phyloP scores from a whole-genome alignment of 2,888 invertebrate species.

The Acanthopleura granulata region DNA sequence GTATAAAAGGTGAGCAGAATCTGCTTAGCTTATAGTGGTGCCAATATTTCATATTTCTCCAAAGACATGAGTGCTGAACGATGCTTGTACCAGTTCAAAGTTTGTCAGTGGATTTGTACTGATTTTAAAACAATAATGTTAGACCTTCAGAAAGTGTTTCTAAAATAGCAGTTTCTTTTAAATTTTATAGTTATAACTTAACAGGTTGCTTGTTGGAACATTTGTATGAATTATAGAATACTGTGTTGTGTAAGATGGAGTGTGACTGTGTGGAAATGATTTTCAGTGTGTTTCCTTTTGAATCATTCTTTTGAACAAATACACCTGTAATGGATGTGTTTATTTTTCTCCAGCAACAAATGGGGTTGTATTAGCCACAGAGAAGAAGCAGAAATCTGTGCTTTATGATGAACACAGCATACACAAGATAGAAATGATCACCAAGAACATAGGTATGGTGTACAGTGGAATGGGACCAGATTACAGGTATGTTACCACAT shows the following conservation, averaged over 20 bases:
- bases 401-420: slow-evolving; percentile 97
- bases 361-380: slow-evolving; percentile 98
- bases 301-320: background rate
- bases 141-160: too few relatives aligned
- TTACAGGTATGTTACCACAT: slow-evolving; percentile 67
- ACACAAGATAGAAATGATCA: slow-evolving; percentile 95
- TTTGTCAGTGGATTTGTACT: too few relatives aligned
- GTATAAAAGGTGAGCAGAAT: slow-evolving; percentile 85
- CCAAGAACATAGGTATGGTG: slow-evolving; percentile 96
- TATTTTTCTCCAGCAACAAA: slow-evolving; percentile 81
- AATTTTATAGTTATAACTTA: too few relatives aligned
- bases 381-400: slow-evolving; percentile 97
- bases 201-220: too few relatives aligned
- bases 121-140: too few relatives aligned
- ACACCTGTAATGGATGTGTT: background rate
- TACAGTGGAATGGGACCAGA: slow-evolving; percentile 84
- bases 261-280: too few relatives aligned
- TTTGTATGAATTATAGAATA: too few relatives aligned
- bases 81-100: too few relatives aligned
- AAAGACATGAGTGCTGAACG: too few relatives aligned
- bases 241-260: too few relatives aligned
- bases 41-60: too few relatives aligned
- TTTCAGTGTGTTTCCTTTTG: background rate
- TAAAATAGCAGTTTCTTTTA: too few relatives aligned
- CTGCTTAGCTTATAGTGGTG: background rate